Conservation (phyloP, 2,797 vertebrate species). For the Acropternis orthonyx region DNA sequence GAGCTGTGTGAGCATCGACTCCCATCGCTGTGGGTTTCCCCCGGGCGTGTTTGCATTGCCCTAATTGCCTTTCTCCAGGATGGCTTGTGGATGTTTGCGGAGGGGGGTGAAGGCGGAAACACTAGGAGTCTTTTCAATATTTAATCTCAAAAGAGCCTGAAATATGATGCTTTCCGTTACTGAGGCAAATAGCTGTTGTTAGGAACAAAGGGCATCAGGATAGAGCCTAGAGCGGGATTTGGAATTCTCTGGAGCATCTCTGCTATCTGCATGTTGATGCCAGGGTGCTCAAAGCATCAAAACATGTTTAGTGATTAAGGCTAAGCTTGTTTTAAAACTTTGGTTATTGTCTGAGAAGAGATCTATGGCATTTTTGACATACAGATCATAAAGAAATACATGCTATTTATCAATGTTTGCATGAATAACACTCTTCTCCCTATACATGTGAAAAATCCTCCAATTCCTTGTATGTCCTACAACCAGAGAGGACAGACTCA, state of each 20-base stretch:
- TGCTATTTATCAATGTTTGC: background rate
- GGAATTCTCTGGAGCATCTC: background rate
- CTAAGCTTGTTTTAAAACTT: background rate
- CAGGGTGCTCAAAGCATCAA: background rate
- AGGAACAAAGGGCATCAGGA: background rate
- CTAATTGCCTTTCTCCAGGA: background rate
- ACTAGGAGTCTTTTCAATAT: background rate
- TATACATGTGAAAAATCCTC: background rate
- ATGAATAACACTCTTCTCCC: background rate
- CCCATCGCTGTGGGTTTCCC: background rate
- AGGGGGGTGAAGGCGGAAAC: background rate
- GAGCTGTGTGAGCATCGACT: constrained; percentile 9
- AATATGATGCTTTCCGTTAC: background rate
- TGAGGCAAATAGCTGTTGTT: background rate
- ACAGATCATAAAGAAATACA: background rate
- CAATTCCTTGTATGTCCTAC: background rate
- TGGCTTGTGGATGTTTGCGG: background rate
- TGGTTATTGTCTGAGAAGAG: background rate
- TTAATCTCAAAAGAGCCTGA: background rate
- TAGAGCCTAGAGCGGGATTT: background rate
- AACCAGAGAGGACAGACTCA: background rate
- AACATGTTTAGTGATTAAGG: background rate
- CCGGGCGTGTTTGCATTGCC: background rate
- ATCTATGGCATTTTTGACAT: background rate
- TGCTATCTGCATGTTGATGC: background rate